A percentile compares a stretch with the other conserved stretches of the same genome.
phyloP scores from a whole-genome alignment of 2,113 vertebrate species.

The Tragelaphus imberbis region DNA sequence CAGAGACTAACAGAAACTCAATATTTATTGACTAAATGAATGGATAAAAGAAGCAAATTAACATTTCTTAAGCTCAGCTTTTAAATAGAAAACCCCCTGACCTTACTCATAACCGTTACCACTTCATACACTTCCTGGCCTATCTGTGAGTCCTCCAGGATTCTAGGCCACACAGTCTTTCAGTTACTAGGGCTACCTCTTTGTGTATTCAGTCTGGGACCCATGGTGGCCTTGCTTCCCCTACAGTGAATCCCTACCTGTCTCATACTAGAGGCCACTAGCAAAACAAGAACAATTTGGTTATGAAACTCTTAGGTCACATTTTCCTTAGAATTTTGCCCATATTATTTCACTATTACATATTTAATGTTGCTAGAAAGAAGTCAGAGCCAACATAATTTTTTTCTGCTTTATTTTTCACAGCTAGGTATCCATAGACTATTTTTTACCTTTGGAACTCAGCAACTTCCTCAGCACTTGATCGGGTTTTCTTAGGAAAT shows the following conservation, averaged over 20 bases:
- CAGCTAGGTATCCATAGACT: background rate
- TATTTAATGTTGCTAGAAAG: background rate
- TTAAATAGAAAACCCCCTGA: background rate
- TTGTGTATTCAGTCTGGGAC: background rate
- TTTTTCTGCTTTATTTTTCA: background rate
- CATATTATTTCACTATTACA: background rate
- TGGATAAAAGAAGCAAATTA: background rate
- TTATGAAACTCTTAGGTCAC: background rate
- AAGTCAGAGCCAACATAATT: background rate
- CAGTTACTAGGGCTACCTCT: background rate
- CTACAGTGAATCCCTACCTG: background rate
- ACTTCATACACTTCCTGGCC: background rate
- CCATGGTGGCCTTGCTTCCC: background rate
- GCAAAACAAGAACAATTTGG: background rate
- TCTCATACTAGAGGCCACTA: background rate
- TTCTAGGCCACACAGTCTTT: background rate
- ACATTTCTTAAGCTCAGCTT: background rate
- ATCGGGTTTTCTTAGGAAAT: background rate
- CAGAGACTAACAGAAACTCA: background rate
- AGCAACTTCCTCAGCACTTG: background rate
- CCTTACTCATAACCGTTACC: background rate
- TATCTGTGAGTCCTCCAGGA: background rate
- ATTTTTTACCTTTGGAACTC: background rate
- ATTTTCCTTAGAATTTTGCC: background rate
- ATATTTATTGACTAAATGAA: background rate